These are phyloP conservation scores for Agelas oroides DNA, from an alignment of 37 sponge, comb jelly and placozoan genomes.

Conservation along the genomic window DNA sequence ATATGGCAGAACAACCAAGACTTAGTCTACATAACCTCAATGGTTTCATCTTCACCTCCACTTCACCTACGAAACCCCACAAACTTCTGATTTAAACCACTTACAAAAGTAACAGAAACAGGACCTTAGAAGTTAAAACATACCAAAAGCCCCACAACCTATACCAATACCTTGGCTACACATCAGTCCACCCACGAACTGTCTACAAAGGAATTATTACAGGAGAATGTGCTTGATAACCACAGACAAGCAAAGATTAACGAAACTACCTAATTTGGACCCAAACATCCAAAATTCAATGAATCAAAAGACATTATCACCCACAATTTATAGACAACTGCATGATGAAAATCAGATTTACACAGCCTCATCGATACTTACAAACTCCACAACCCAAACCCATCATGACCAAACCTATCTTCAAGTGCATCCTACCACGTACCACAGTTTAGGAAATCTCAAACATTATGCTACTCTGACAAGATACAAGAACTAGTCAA, in stretches of 20 bases:
- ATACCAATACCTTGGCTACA: slow-evolving; percentile 38
- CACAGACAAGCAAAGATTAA: not conserved
- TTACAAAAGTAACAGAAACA: slow-evolving; percentile 6
- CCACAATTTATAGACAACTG: not conserved
- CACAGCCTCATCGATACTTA: not conserved
- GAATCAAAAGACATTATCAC: slow-evolving; percentile 21
- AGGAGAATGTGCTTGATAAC: slow-evolving; percentile 31
- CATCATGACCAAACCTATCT: not conserved
- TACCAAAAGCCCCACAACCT: slow-evolving; percentile 42
- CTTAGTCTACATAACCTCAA: slow-evolving; percentile 3
- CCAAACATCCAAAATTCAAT: slow-evolving; percentile 1
- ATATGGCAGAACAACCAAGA: slow-evolving; percentile 11
- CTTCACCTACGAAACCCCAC: slow-evolving; percentile 1
- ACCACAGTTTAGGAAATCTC: slow-evolving; percentile 4
- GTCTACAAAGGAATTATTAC: slow-evolving; percentile 8
- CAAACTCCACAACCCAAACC: too few relatives aligned
- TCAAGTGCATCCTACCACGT: slow-evolving; percentile 44
- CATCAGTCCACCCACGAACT: slow-evolving; percentile 19
- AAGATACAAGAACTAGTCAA: not conserved
- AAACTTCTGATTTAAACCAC: slow-evolving; percentile 21
- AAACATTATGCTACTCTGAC: not conserved
- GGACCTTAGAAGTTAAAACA: slow-evolving; percentile 2
- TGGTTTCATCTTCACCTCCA: slow-evolving; percentile 1
- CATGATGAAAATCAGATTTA: not conserved
- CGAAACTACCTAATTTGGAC: not conserved